Percentiles rank a stretch among this genome's conserved stretches.
Evolutionary conservation across 2,113 vertebrate genomes (phyloP).

Genomic region (Cyanoderma ruficeps): DNA sequence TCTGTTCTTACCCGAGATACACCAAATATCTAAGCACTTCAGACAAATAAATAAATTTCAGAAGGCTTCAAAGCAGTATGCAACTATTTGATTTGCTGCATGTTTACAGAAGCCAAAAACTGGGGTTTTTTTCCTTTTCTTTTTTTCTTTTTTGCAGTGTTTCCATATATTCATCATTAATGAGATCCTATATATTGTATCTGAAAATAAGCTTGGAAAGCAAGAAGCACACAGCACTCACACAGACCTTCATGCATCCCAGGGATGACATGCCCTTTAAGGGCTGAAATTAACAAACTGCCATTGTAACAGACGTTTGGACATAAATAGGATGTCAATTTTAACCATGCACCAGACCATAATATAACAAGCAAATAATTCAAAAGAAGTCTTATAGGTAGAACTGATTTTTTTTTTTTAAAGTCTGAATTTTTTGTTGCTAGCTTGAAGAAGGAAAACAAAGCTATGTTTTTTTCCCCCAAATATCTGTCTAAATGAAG

Average conservation of each 20-base stretch:
- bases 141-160: background rate
- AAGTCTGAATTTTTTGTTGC: background rate
- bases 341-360: background rate
- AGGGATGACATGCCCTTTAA: background rate
- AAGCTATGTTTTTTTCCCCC: background rate
- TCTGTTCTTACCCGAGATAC: background rate
- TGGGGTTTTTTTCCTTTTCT: background rate
- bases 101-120: background rate
- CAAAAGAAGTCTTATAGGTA: background rate
- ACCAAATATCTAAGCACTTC: background rate
- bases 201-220: background rate
- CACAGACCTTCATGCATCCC: background rate
- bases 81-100: background rate
- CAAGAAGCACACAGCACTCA: background rate
- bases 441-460: background rate
- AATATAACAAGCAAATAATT: background rate
- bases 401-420: background rate
- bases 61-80: background rate
- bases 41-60: background rate
- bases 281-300: background rate
- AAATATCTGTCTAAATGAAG: background rate
- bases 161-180: background rate
- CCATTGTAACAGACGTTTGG: background rate
- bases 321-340: background rate
- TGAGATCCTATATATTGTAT: background rate